A percentile compares a stretch with the other conserved stretches of the same genome.
These are phyloP conservation scores for Epinephelus coioides DNA, from an alignment of 2,797 vertebrate genomes.

Conservation along the genomic window DNA sequence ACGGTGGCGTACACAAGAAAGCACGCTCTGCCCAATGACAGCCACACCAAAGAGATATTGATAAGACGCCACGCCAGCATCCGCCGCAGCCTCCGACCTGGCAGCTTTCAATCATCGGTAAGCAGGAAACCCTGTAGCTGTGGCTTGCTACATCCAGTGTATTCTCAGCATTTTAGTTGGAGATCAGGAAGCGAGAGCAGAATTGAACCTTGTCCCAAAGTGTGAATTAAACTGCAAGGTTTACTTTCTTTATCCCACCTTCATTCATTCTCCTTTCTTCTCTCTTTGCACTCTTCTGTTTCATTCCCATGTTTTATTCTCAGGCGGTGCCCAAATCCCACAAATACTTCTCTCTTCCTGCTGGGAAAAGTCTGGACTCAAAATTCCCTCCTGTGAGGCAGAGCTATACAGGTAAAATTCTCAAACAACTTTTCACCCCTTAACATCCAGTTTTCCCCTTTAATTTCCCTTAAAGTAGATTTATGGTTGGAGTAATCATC, in stretches of 20 bases:
- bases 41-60: conserved; percentile 92
- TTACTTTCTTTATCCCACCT: neutral
- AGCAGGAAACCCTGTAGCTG: neutral
- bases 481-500: neutral
- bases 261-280: neutral
- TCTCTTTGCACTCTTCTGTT: neutral
- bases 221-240: neutral
- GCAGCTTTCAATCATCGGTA: conserved; percentile 78
- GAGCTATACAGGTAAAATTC: conserved; percentile 76
- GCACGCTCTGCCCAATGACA: conserved; percentile 91
- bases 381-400: conserved; percentile 83
- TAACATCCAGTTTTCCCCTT: neutral
- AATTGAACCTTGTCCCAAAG: neutral
- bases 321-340: conserved; percentile 85
- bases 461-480: neutral
- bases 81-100: conserved; percentile 89
- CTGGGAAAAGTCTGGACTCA: conserved; percentile 90
- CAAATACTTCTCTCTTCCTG: conserved; percentile 93
- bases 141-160: neutral
- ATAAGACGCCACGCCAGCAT: conserved; percentile 93
- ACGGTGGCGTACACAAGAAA: conserved; percentile 92
- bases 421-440: neutral
- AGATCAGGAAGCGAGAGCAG: neutral
- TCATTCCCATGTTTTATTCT: conserved; percentile 32
- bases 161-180: neutral